Conservation (phyloP, 2,797 vertebrate species). For the Danio tinwini region DNA sequence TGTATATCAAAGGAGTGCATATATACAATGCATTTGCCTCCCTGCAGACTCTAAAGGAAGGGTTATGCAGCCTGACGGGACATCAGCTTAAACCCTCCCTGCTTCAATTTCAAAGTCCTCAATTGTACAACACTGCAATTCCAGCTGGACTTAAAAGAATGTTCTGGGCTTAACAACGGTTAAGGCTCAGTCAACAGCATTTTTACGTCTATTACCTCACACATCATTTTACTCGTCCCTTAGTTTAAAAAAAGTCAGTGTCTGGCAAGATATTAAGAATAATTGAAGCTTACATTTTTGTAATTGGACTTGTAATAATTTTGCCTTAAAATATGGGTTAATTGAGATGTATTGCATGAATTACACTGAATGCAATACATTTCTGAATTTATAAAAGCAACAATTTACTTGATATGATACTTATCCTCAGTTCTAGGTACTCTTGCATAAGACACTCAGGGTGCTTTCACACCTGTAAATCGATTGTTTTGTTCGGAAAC, state of each 20-base stretch:
- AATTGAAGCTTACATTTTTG: neutral
- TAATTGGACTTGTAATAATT: neutral
- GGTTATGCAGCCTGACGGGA: neutral
- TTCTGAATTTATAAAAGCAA: too few relatives aligned
- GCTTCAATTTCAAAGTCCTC: neutral
- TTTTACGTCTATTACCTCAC: neutral
- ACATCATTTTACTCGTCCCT: neutral
- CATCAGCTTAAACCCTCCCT: slow-evolving; percentile 25
- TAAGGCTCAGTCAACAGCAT: neutral
- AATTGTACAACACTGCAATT: neutral
- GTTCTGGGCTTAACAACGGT: neutral
- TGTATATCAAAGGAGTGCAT: slow-evolving; percentile 24
- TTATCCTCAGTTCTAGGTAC: too few relatives aligned
- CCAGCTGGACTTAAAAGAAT: neutral
- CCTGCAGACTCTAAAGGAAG: slow-evolving; percentile 7
- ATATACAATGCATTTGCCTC: slow-evolving; percentile 13
- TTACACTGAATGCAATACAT: neutral
- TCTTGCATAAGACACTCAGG: too few relatives aligned
- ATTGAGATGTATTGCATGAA: neutral
- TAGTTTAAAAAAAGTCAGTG: neutral
- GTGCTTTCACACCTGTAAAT: too few relatives aligned
- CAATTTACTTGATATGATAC: too few relatives aligned
- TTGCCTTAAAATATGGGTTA: neutral
- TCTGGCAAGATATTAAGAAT: neutral
- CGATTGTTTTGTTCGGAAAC: too few relatives aligned